Conservation (phyloP, 1,140 invertebrate genomes). For the Sitophilus oryzae region DNA sequence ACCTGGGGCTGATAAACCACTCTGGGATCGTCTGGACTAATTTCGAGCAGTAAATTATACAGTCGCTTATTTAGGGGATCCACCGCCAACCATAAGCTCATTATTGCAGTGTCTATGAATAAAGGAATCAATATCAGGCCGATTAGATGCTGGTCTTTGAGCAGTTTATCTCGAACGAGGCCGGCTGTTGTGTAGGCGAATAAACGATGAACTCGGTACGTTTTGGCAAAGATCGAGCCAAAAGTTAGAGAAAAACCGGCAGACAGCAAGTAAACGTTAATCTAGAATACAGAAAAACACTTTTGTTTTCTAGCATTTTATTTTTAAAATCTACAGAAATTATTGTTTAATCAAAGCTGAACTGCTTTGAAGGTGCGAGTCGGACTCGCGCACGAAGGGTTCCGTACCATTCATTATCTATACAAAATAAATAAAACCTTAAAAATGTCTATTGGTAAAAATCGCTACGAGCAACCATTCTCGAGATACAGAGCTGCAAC, state of each 20-base stretch:
- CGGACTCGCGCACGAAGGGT: no score
- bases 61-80: constrained; percentile 81
- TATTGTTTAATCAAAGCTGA: neutral
- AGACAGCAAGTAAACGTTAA: constrained; percentile 78
- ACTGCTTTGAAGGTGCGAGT: no score
- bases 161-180: constrained; percentile 59
- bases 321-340: neutral
- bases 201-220: constrained; percentile 80
- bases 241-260: constrained; percentile 82
- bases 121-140: constrained; percentile 70
- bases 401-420: no score
- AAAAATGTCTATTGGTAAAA: no score
- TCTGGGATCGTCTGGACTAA: constrained; percentile 65
- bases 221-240: constrained; percentile 87
- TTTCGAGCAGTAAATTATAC: constrained; percentile 75
- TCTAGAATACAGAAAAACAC: constrained; percentile 52
- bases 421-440: no score
- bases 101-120: constrained; percentile 70
- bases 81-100: constrained; percentile 71
- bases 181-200: constrained; percentile 53
- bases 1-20: constrained; percentile 86
- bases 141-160: constrained; percentile 80
- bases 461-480: no score
- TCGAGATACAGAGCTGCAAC: no score
- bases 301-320: neutral